Evolutionary conservation across 2,888 invertebrate genomes (phyloP), one percentile per base, ranked within the genome.

Genomic region (Myopa testacea): DNA sequence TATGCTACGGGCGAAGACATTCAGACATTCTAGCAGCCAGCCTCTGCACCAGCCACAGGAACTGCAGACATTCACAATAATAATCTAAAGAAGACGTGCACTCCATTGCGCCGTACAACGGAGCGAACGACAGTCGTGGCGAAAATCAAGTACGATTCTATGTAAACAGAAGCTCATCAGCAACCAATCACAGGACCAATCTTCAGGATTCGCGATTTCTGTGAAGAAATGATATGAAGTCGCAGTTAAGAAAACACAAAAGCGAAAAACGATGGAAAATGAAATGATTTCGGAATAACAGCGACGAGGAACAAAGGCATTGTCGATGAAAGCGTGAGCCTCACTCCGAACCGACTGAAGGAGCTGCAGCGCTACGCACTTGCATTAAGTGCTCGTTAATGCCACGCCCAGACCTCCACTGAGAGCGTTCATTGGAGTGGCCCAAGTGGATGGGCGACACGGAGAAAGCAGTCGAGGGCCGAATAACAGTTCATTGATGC

Each of bases 1-100:
- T 74, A 65, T 74, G 74, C 45, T 74, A 50, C 72, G 58, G 19
- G 52, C 52, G 12, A 10, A 10, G 12, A 55, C 58, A 68, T 40
- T 5, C n/a, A 26, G 26, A 50, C 50, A 45, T 4, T 19, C 6
- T 14, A 16, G 45, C 12, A 69, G 45, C 45, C 58, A 14, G 16
- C 16, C 58, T 3, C 12, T 14, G 58, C 58, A 58, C 5, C 58
- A 58, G 16, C 14, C 58, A 58, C 58, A 58, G 5, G 2, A 14
- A 58, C 12, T 14, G n/a, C 58, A n/a, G 5, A 16, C 58, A 16
- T 58, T 58, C 52, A 52, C 8, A 52, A 52, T 52, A 26, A 26
- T 2, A 26, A 2, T 26, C 26, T 26, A 26, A 26, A 26, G 26
- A 26, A 26, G 26, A 26, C 26, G 1, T 26, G 26, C 26, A 26